Evolutionary conservation across 2,797 vertebrate genomes (phyloP), one percentile per base, ranked within the genome.

Genomic region (Alouatta caraya): DNA sequence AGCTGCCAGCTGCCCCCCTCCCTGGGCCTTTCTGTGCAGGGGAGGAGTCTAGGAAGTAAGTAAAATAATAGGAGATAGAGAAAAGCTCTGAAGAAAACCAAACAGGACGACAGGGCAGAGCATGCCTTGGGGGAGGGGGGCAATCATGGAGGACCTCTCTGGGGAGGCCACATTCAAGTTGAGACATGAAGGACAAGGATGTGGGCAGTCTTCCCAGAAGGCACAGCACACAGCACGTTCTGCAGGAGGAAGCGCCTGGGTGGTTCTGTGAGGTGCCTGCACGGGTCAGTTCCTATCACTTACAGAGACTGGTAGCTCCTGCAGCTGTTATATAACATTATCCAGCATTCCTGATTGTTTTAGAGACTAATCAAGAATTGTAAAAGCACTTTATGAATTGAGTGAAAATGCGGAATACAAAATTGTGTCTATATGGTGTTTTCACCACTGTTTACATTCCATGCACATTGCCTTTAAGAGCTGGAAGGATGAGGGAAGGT

Each of bases 81-180:
- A 85, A 26, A 67, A 57, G 30, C 81, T 92, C 64, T 64, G n/a
- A 72, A 88, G 90, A 84, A 97, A 96, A 50, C 12, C 73, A 97
- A 92, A 82, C 72, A 2, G 30, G 48, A 30, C n/a, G 61, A 12
- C 7, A 39, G 64, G 42, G 26, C 28, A 28, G 86, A 76, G 52
- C 28, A 2, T 42, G 37, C 17, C 9, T 10, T 11, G 13, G 19
- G 52, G 70, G 5, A 5, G 14, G n/a, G 33, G n/a, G 37, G 30
- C 8, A 24, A 1, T 59, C 1, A 2, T 78, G 8, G 15, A 21
- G 79, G 83, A 52, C 57, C 42, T 24, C 33, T 59, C 48, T 10
- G 50, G 57, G 61, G 57, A 52, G 30, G 30, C 83, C n/a, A 3
- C n/a, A 3, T 24, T 73, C 52, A 11, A 33, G 11, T 17, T 76